A percentile compares a stretch with the other conserved stretches of the same genome.
Conservation (phyloP, 1,140 invertebrate genomes). For the Uloborus diversus region DNA sequence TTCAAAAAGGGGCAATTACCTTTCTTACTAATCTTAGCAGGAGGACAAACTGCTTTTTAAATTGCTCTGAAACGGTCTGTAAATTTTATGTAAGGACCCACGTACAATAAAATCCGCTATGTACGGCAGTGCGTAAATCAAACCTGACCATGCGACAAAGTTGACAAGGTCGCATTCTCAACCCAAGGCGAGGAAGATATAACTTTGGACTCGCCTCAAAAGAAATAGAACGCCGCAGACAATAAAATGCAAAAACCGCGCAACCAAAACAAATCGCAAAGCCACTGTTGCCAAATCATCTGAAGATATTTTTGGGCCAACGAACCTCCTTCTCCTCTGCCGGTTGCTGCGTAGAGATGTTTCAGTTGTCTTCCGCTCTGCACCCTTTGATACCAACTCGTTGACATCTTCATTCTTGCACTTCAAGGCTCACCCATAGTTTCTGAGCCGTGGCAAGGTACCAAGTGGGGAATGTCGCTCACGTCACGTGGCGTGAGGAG, state of each 20-base stretch:
- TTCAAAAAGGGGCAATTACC: no score
- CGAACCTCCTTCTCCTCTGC: background rate
- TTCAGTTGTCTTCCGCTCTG: background rate
- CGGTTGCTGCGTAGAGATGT: conserved; percentile 10
- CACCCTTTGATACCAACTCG: conserved; percentile 23
- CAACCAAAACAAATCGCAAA: background rate
- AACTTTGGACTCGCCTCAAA: background rate
- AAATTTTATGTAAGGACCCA: no score
- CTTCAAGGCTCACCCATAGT: background rate
- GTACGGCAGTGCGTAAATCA: no score
- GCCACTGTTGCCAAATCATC: conserved; percentile 24
- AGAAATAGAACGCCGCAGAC: background rate
- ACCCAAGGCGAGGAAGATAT: background rate
- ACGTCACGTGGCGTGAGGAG: no score
- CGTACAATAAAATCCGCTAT: no score
- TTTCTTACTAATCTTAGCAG: no score
- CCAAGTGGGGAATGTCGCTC: background rate
- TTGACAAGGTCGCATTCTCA: no score
- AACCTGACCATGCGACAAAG: no score
- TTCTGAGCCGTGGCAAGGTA: background rate
- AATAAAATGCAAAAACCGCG: conserved; percentile 1
- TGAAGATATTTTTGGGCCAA: conserved; percentile 46
- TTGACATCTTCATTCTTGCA: conserved; percentile 16
- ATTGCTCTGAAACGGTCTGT: no score
- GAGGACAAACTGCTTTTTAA: no score